Conservation (phyloP, 2,888 invertebrate genomes). For the Phorcus lineatus region DNA sequence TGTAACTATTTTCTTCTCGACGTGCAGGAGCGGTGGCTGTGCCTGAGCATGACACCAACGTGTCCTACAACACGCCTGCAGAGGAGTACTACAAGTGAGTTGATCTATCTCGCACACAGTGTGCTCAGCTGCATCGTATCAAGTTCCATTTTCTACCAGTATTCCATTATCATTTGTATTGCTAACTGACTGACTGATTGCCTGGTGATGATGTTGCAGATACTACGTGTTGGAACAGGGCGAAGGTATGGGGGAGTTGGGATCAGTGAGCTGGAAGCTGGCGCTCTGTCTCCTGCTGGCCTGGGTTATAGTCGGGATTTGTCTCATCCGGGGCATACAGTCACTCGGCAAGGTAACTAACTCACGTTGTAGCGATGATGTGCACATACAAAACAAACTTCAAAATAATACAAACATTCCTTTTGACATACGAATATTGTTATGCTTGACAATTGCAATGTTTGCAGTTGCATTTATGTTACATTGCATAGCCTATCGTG, state of each 20-base stretch:
- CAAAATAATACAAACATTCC: no score
- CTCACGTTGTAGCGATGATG: neutral
- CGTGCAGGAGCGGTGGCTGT: neutral
- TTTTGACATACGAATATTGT: no score
- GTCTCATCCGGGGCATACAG: conserved; percentile 74
- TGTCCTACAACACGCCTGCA: conserved; percentile 83
- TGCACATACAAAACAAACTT: no score
- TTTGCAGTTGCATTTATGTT: no score
- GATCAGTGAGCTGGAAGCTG: conserved; percentile 68
- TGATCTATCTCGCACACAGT: neutral
- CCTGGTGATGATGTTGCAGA: conserved; percentile 46
- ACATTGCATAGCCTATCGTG: no score
- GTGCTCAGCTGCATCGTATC: neutral
- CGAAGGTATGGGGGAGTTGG: conserved; percentile 70
- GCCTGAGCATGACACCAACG: conserved; percentile 11
- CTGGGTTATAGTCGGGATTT: conserved; percentile 72
- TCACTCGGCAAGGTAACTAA: conserved; percentile 72
- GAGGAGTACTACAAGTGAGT: conserved; percentile 95
- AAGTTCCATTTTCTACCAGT: no score
- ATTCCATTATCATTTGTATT: no score
- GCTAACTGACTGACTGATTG: no score
- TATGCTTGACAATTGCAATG: no score
- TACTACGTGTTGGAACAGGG: conserved; percentile 70
- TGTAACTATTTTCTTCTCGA: neutral
- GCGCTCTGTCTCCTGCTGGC: conserved; percentile 69